Base-by-base conservation (phyloP, 2,888 invertebrate species). In the Cephus rjabovi region DNA sequence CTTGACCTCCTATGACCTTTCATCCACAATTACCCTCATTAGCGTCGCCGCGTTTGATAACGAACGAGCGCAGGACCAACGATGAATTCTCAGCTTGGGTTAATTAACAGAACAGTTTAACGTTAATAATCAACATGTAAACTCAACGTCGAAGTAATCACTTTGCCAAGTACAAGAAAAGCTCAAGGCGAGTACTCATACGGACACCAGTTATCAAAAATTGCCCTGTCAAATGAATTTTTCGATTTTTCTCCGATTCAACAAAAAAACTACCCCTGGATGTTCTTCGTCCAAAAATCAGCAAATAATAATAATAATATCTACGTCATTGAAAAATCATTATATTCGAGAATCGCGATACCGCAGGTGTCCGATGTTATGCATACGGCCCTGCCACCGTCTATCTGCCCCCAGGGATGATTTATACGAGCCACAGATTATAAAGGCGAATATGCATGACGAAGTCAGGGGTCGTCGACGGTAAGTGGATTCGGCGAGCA, bases 1-100 rank as follows among this genome's bases (percentile, higher is more conserved):
- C 56, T 56, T 56, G 56, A 56, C 70, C 69, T 56, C 80, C 75
- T 69, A 76, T 37, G 81, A 86, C 81, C 83, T 86, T 83, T 85
- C 82, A 83, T 81, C 82, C 81, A 83, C 84, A 86, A 89, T 89
- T 87, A 85, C 82, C 80, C 82, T 86, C 87, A 87, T 88, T 87
- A 87, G 83, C 83, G 83, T 78, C 79, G 80, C 80, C 82, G 80
- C 82, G 79, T 71, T 79, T 81, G 82, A 87, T 86, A 87, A 87
- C 84, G 81, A 86, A 81, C 79, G 77, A 56, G 76, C 80, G 78
- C 81, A 80, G 83, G 82, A 84, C 84, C 84, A 86, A 81, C 82
- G 82, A 81, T 85, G 82, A 82, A 86, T 87, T 84, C 80, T 79
- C 85, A 69, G 80, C 68, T 23, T 56, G 23, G 23, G 23, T 23